Base-by-base conservation (phyloP, 2,888 invertebrate species). In the Agrochola lota region DNA sequence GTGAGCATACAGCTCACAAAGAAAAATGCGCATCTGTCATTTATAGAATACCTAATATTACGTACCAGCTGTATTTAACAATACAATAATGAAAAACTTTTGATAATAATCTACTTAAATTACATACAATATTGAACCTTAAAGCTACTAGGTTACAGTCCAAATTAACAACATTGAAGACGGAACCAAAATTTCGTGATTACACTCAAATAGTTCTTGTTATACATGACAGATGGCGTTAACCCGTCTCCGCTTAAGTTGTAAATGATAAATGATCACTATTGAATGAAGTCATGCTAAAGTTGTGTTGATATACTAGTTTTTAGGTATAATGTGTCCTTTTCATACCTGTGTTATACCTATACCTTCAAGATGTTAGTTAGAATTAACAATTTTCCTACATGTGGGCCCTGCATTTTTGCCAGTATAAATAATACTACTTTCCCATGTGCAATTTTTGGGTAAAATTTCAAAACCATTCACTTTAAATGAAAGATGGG, bases 171-270 rank as follows among this genome's bases (percentile, higher is more conserved):
- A 35, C 17, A 46, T 26, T 20, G 17, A 49, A 66, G 1, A 59
- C 4, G 17, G 9, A 9, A 17, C 4, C 17, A 76, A 75, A 59
- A 9, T 15, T 49, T 75, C 0, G 20, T n/a, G 60, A 52, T 62
- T 68, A 62, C 52, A 60, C 20, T 30, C 43, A 59, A 35, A n/a
- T 55, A 55, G 77, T 78, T 77, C 55, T 46, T 35, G 62, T 70
- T 70, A 35, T 7, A 63, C 26, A 55, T 46, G 46, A 35, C 55
- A 78, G 77, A 77, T 77, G 77, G 77, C 77, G 77, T 12, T 46
- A 62, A 17, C 4, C 15, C n/a, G 20, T 68, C 5, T 23, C 11
- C 15, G 7, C 11, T 60, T 40, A 30, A 15, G 26, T 57, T 66
- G 17, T 23, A 49, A 26, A 4, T 40, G 40, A 40, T 40, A 7